Base-by-base conservation (phyloP, 2,888 invertebrate species). In the Synergus gifuensis region DNA sequence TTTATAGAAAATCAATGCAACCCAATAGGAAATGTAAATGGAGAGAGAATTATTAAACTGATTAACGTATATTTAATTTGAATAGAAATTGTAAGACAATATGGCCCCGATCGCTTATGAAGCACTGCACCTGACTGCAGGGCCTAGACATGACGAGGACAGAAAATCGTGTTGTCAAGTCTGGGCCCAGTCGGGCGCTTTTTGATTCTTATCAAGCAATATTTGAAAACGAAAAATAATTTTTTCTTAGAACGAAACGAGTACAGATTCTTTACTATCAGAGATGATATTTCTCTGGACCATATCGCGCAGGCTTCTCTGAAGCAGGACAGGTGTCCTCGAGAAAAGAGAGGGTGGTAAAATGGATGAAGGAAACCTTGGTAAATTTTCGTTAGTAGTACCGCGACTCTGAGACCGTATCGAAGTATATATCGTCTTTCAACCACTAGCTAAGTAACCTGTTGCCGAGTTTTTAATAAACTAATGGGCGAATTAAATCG, bases 301-400 rank as follows among this genome's bases (percentile, higher is more conserved):
- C 69, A 69, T 69, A 69, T 69, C 36, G 69, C 69, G 69, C 69
- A 69, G 69, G 69, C 49, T 69, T 69, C 69, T 14, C 5, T 44
- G 16, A 28, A 69, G 69, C 49, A 36, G 49, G 69, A 69, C 28
- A 44, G 64, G 9, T 66, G 49, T 69, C 36, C 49, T 49, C 11
- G 49, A 49, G 46, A 69, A 69, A 54, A 69, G 67, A 69, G 69
- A 69, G 49, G 28, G 67, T 12, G 60, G 12, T 60, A 22, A 11
- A 67, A 44, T 46, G 49, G 49, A 36, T 16, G 28, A 67, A 67
- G 49, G 49, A 69, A 49, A 69, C 69, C 14, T 16, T 22, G 69
- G 16, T 49, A 54, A 36, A 69, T 49, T 69, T 69, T 69, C 69
- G 49, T 28, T 28, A 69, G 69, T 69, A 54, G 36, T 49, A 49